Evolutionary conservation across 2,797 vertebrate genomes (phyloP).

Genomic region (Phrynocephalus vlangalii): DNA sequence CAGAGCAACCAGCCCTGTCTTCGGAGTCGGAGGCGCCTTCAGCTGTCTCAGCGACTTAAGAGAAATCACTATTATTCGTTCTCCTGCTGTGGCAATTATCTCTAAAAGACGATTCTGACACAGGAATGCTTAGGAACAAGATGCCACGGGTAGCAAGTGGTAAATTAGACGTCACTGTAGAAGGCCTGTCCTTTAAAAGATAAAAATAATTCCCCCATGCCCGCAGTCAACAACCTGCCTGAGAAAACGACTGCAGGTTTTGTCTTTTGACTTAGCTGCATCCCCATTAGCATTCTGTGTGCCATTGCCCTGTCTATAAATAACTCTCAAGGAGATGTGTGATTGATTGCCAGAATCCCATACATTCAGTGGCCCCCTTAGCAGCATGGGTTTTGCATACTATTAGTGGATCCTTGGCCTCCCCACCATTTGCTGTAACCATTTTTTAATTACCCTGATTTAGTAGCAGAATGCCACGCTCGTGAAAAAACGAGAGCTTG

Average conservation of each 20-base stretch:
- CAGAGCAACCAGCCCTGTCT: neutral
- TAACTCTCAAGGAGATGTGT: conserved; percentile 37
- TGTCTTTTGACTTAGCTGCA: conserved; percentile 33
- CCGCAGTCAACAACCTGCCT: neutral
- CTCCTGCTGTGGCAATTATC: too few species aligned
- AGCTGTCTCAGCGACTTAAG: accelerated
- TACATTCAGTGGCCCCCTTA: conserved; percentile 12
- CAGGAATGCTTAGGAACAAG: neutral
- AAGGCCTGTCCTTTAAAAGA: neutral
- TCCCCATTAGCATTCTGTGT: conserved; percentile 48
- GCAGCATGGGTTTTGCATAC: conserved; percentile 27
- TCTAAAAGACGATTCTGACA: neutral
- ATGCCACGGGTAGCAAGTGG: neutral
- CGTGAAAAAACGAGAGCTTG: conserved; percentile 71
- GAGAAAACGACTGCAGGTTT: neutral
- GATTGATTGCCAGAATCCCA: conserved; percentile 53
- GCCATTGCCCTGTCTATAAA: conserved; percentile 57
- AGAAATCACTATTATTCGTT: neutral
- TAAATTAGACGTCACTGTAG: accelerated
- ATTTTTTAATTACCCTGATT: conserved; percentile 75
- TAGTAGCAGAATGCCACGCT: conserved; percentile 65
- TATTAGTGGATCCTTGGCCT: conserved; percentile 50
- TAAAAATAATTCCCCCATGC: neutral
- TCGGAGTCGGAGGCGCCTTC: neutral
- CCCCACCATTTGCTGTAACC: conserved; percentile 60